A percentile compares a stretch with the other conserved stretches of the same genome.
Evolutionary conservation across 1,140 invertebrate species (phyloP).

Genomic region (Drosophila virilis): DNA sequence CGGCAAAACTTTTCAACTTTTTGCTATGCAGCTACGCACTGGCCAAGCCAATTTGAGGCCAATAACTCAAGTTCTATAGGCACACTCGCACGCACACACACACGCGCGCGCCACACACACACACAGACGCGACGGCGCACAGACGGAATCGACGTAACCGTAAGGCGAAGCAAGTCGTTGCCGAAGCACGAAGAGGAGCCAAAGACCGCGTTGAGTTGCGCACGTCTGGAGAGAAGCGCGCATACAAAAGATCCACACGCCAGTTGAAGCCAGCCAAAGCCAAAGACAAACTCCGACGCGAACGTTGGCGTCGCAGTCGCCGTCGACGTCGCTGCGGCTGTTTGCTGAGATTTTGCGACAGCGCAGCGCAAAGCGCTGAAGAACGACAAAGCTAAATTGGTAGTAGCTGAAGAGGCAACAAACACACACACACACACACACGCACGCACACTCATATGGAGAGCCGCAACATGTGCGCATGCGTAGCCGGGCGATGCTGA

Average conservation of each 20-base stretch:
- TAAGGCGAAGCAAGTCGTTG: constrained; percentile 49
- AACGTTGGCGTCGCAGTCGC: constrained; percentile 13
- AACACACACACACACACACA: constrained; percentile 20
- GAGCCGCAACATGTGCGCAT: constrained; percentile 70
- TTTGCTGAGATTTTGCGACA: constrained; percentile 57
- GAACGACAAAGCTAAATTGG: constrained; percentile 74
- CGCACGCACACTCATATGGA: constrained; percentile 19
- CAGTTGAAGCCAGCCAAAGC: constrained; percentile 58
- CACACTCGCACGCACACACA: constrained; percentile 22
- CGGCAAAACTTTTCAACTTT: constrained; percentile 11
- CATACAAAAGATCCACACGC: constrained; percentile 76
- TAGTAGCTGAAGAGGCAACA: constrained; percentile 32
- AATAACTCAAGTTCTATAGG: constrained; percentile 56
- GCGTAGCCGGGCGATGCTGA: constrained; percentile 56
- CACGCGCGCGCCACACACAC: constrained; percentile 20
- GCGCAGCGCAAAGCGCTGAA: constrained; percentile 37
- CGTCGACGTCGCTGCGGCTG: neutral
- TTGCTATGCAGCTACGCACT: constrained; percentile 24
- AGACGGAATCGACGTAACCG: constrained; percentile 33
- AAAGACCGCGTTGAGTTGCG: constrained; percentile 77
- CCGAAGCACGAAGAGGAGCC: constrained; percentile 34
- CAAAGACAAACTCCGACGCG: constrained; percentile 55
- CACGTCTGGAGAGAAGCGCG: constrained; percentile 73
- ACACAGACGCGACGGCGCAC: constrained; percentile 20
- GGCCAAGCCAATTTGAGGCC: constrained; percentile 46